These are phyloP conservation scores for Epiblema foenella DNA, from an alignment of 2,888 invertebrate genomes.

Conservation along the genomic window DNA sequence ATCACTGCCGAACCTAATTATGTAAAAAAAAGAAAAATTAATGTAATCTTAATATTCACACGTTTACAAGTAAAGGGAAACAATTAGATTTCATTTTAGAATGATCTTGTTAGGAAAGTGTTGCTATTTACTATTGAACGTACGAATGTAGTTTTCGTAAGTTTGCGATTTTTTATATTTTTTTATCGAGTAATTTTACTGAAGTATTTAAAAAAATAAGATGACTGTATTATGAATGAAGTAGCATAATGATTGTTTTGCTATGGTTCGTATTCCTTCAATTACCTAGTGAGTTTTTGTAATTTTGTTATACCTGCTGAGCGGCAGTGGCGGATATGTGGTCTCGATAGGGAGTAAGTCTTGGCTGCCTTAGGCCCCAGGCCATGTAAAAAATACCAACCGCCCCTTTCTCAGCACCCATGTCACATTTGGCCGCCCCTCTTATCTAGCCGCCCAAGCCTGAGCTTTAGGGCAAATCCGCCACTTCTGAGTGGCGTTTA, in stretches of 20 bases:
- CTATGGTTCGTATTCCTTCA: neutral
- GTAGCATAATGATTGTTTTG: conserved; percentile 4
- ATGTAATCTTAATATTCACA: conserved; percentile 11
- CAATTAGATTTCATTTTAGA: neutral
- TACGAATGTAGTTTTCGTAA: conserved; percentile 37
- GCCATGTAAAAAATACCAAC: no score
- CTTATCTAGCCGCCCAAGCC: no score
- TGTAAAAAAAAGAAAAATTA: conserved; percentile 5
- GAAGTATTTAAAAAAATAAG: conserved; percentile 2
- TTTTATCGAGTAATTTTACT: conserved; percentile 37
- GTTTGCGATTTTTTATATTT: conserved; percentile 42
- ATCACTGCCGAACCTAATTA: conserved; percentile 31
- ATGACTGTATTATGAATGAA: conserved; percentile 35
- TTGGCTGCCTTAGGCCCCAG: no score
- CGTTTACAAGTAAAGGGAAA: conserved; percentile 5
- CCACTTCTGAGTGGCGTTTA: neutral
- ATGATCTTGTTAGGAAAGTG: neutral
- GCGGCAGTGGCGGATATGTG: no score
- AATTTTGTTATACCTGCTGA: no score
- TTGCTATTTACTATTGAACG: conserved; percentile 10
- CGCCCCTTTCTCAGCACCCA: no score
- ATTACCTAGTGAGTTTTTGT: no score
- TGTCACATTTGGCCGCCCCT: no score
- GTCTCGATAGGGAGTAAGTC: no score
- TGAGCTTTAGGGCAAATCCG: no score